Base-by-base conservation (phyloP, 1,140 invertebrate genomes). In the Meloidogyne exigua region DNA sequence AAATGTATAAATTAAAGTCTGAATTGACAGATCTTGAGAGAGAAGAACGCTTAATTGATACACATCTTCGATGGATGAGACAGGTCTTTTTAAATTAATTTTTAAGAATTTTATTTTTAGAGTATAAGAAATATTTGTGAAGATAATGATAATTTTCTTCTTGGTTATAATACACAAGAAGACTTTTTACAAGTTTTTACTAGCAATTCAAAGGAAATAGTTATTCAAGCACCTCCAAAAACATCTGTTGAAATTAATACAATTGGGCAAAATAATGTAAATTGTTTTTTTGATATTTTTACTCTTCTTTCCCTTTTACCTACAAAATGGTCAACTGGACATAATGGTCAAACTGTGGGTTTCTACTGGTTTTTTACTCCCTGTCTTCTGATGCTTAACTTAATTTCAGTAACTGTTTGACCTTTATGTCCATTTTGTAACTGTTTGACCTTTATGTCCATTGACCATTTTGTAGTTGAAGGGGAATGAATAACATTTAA, bases 41-140 rank as follows among this genome's bases (percentile, higher is more conserved):
- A 11, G 83, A 83, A 68, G 82, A 83, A n/a, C 81, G 82, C 13
- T 64, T 83, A 63, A 36, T 83, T 32, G 83, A 83, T 69, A 84
- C 80, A 15, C 82, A 83, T 66, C 70, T 83, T 25, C 77, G 75
- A 18, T 83, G 82, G 82, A 81, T 83, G 26, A 83, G 83, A 81
- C 83, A 83, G 64, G 82, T 76, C 3, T 57, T 57, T 57, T 57
- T 57, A n/a, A 15, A 13, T 64, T 64, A 28, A 12, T 32, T 26
- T 44, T 18, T 76, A 77, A 36, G 57, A 18, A 32, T 28, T 28
- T 10, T 44, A 42, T 15, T 73, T 73, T 76, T 62, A 79, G 80
- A 81, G 80, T 32, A 80, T 79, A 15, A n/a, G 78, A 26, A 82
- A 82, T 71, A 74, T 82, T 26, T 79, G 78, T 23, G 81, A 81